Evolutionary conservation across 2,113 vertebrate genomes (phyloP).

Genomic region (Bucco capensis): DNA sequence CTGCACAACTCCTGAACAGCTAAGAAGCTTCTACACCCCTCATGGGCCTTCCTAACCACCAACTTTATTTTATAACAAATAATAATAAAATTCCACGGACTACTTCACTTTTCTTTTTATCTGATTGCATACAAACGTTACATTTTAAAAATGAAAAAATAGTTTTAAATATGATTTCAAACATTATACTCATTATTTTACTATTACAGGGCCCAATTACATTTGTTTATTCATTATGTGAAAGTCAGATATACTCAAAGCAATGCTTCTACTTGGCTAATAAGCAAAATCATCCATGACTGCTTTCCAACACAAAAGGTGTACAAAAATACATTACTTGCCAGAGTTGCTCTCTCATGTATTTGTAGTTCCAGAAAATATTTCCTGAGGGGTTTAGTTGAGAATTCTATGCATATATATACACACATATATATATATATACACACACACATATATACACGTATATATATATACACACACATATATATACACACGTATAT

Average conservation of each 20-base stretch:
- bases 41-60: not conserved
- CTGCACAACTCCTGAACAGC: not conserved
- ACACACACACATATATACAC: too few species aligned
- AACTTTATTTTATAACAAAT: not conserved
- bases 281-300: not conserved
- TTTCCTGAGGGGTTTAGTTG: not conserved
- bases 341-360: not conserved
- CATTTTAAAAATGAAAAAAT: constrained; percentile 26
- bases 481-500: too few species aligned
- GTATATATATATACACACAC: too few species aligned
- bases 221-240: constrained; percentile 14
- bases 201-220: not conserved
- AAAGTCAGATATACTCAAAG: not conserved
- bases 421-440: too few species aligned
- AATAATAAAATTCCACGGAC: constrained; percentile 9
- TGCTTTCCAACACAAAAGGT: not conserved
- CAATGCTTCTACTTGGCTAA: not conserved
- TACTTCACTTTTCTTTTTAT: not conserved
- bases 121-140: constrained; percentile 16
- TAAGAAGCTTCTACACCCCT: not conserved
- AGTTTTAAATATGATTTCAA: constrained; percentile 21
- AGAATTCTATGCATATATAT: not conserved
- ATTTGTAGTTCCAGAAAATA: constrained; percentile 17
- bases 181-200: not conserved
- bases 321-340: not conserved